phyloP scores from a whole-genome alignment of 2,113 vertebrate species.

The Fulica atra region DNA sequence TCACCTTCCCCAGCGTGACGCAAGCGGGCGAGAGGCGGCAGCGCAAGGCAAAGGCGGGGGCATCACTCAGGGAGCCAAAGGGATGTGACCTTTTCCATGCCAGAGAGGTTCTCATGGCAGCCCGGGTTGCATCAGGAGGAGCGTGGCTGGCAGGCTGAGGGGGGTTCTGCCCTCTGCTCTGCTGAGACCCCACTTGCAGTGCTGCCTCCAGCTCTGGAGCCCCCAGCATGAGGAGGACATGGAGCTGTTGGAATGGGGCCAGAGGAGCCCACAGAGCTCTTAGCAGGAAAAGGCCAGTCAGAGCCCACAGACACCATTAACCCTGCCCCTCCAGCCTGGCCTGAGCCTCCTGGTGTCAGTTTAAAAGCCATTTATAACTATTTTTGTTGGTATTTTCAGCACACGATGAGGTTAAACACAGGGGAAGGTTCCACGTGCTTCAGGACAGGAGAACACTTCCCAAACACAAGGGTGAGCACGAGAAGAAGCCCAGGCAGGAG shows the following conservation, averaged over 20 bases:
- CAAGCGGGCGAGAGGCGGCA: background rate
- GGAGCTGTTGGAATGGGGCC: too few species aligned
- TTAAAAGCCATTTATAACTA: background rate
- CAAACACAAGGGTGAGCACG: background rate
- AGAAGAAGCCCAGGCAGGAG: background rate
- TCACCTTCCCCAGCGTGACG: background rate
- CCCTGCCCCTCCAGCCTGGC: too few species aligned
- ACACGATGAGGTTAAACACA: background rate
- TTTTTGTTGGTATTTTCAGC: background rate
- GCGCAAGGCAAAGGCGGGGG: background rate
- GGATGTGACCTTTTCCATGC: background rate
- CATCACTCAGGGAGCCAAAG: background rate
- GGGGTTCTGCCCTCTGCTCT: too few species aligned
- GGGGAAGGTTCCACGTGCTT: too few species aligned
- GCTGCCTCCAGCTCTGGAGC: too few species aligned
- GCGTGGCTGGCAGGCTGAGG: too few species aligned
- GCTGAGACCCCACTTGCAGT: too few species aligned
- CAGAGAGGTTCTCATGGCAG: background rate
- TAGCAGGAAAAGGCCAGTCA: accelerated
- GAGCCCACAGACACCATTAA: background rate
- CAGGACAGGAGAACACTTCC: background rate
- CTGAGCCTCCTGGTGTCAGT: background rate
- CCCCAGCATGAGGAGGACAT: too few species aligned
- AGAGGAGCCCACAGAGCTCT: too few species aligned
- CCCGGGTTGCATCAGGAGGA: too few species aligned